phyloP scores from a whole-genome alignment of 2,113 vertebrate species.

The Gopherus evgoodei region DNA sequence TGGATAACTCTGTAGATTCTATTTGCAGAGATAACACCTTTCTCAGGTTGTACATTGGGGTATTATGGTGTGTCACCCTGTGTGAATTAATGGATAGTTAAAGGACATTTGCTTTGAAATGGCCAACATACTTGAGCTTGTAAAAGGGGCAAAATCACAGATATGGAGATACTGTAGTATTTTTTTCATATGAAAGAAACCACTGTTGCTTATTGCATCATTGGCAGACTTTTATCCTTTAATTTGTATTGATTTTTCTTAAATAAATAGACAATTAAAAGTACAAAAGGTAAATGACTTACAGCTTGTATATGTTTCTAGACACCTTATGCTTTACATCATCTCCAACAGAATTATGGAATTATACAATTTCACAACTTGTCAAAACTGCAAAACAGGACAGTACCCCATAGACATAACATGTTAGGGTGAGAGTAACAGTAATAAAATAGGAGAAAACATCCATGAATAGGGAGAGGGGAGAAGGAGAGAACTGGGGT shows the following conservation, averaged over 20 bases:
- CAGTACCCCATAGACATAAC: background rate
- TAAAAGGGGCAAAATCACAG: fast-evolving
- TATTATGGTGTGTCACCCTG: background rate
- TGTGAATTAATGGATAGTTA: background rate
- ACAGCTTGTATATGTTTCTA: background rate
- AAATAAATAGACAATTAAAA: background rate
- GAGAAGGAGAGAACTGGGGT: background rate
- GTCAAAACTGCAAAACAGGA: background rate
- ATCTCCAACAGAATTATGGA: background rate
- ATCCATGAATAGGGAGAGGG: background rate
- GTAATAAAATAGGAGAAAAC: background rate
- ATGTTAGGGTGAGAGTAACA: background rate
- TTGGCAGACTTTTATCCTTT: background rate
- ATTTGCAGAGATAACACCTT: background rate
- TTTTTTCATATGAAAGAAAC: background rate
- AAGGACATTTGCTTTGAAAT: background rate
- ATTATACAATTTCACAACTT: background rate
- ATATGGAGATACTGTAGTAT: background rate
- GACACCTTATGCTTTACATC: background rate
- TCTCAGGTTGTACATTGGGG: background rate
- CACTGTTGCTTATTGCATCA: background rate
- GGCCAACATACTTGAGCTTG: background rate
- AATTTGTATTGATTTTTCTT: background rate
- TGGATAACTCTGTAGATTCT: background rate
- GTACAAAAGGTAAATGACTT: background rate